A percentile compares a stretch with the other conserved stretches of the same genome.
Evolutionary conservation across 2,113 vertebrate species (phyloP).

Genomic region (Buteo buteo): DNA sequence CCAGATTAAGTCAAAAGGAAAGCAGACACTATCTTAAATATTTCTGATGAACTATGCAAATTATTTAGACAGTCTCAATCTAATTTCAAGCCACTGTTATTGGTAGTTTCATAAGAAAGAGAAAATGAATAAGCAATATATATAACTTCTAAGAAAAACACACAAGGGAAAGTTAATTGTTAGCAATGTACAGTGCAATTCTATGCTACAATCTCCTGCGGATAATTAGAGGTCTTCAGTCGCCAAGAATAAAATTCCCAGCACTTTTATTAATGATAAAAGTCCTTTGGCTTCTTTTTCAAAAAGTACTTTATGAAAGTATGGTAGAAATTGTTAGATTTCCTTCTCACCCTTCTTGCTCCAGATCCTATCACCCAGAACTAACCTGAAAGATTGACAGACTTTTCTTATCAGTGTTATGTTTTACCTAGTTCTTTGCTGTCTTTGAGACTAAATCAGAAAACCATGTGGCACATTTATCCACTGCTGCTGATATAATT

Average conservation of each 20-base stretch:
- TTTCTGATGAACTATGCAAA: not conserved
- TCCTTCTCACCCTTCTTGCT: not conserved
- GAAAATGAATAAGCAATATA: not conserved
- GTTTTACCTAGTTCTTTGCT: not conserved
- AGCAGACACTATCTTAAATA: not conserved
- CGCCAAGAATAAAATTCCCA: not conserved
- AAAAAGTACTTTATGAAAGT: not conserved
- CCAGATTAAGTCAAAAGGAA: not conserved
- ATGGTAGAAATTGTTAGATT: not conserved
- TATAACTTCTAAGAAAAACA: not conserved
- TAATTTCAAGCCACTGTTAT: not conserved
- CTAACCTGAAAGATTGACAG: not conserved
- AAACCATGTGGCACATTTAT: not conserved
- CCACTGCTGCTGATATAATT: not conserved
- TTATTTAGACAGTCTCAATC: not conserved
- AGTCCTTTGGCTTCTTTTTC: not conserved
- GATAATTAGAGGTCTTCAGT: not conserved
- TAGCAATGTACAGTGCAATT: not conserved
- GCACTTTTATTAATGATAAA: not conserved
- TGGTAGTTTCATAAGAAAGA: not conserved
- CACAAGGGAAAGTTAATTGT: not conserved
- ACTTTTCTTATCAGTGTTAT: not conserved
- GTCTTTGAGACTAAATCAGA: not conserved
- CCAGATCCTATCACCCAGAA: not conserved
- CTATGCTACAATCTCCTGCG: not conserved